These are phyloP conservation scores for Thryonomys swinderianus DNA, from an alignment of 2,113 vertebrate genomes.

Conservation along the genomic window DNA sequence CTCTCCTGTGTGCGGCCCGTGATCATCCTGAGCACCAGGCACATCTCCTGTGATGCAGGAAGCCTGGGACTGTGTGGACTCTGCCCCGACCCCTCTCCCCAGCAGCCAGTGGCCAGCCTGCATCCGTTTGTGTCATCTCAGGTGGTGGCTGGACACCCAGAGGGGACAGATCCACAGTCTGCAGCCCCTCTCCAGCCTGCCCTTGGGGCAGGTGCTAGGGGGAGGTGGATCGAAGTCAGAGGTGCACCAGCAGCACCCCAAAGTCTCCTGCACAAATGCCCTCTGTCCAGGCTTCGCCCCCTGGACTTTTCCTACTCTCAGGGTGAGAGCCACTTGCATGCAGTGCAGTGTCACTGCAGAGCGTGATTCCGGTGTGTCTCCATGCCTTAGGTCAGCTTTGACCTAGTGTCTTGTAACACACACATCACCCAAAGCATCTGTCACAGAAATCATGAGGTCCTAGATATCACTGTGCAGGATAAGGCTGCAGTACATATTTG, in stretches of 20 bases:
- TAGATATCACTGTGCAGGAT: not conserved
- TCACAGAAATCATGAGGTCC: not conserved
- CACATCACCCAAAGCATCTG: not conserved
- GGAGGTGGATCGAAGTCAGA: not conserved
- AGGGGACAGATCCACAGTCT: not conserved
- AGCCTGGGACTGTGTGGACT: not conserved
- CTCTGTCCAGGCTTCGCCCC: too few relatives aligned
- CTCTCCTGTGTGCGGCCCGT: not conserved
- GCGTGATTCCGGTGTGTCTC: not conserved
- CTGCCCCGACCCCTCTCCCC: not conserved
- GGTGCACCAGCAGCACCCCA: not conserved
- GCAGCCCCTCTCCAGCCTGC: not conserved
- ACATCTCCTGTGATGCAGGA: not conserved
- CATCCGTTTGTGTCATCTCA: not conserved
- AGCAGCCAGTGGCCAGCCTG: not conserved
- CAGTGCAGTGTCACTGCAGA: not conserved
- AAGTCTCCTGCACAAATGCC: not conserved
- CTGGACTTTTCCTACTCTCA: not conserved
- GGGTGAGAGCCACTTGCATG: not conserved
- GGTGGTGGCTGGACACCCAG: not conserved
- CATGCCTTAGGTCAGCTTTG: constrained; percentile 4
- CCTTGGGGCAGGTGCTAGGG: not conserved
- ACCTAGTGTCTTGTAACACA: not conserved
- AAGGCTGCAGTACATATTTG: not conserved
- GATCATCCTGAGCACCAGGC: not conserved